Evolutionary conservation across 2,797 vertebrate species (phyloP).

Genomic region (Gadopsis marmoratus): DNA sequence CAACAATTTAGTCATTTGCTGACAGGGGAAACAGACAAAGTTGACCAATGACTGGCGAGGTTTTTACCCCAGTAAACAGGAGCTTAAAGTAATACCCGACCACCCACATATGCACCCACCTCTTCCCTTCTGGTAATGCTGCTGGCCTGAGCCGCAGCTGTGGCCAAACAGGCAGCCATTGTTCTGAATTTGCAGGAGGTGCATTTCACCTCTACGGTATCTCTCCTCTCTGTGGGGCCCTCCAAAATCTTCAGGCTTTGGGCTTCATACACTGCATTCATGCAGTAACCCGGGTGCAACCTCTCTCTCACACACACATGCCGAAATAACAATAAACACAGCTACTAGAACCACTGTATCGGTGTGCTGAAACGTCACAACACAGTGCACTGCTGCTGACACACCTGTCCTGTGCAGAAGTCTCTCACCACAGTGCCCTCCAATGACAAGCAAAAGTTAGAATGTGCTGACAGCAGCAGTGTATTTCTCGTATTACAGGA

Average conservation of each 20-base stretch:
- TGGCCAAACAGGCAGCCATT: conserved; percentile 49
- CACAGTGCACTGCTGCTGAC: conserved; percentile 3
- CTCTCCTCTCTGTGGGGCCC: conserved; percentile 10
- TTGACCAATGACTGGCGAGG: conserved; percentile 10
- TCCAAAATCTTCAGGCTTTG: background rate
- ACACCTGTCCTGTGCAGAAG: conserved; percentile 44
- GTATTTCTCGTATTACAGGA: conserved; percentile 73
- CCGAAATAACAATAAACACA: background rate
- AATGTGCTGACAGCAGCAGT: conserved; percentile 63
- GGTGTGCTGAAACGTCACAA: background rate
- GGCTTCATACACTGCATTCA: conserved; percentile 4
- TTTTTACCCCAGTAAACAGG: conserved; percentile 22
- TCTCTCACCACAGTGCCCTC: conserved; percentile 36
- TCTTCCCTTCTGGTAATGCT: conserved; percentile 39
- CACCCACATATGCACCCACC: conserved; percentile 38
- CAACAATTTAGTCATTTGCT: conserved; percentile 28
- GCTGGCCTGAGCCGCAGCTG: conserved; percentile 29
- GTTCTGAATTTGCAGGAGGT: conserved; percentile 41
- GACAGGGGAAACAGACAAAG: conserved; percentile 1
- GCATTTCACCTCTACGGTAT: conserved; percentile 20
- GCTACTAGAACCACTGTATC: background rate
- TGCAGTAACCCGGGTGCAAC: conserved; percentile 1
- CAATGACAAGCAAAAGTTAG: conserved; percentile 53
- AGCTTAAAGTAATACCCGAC: conserved; percentile 25
- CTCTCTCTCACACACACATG: conserved; percentile 5